These are phyloP conservation scores for Euproctis similis DNA, from an alignment of 2,888 invertebrate species.

Conservation along the genomic window DNA sequence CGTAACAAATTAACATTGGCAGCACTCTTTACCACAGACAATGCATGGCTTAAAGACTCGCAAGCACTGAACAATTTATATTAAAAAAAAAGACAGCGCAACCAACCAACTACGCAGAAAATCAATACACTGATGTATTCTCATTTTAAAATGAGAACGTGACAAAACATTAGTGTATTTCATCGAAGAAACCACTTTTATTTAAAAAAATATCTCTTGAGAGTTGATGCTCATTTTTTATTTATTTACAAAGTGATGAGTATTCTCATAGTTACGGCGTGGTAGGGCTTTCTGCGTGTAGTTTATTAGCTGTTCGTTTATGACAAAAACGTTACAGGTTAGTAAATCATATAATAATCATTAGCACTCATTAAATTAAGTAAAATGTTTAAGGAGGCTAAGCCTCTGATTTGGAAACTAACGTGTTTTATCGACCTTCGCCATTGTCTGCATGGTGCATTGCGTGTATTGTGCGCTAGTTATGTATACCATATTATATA, in stretches of 20 bases:
- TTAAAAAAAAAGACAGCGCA: constrained; percentile 16
- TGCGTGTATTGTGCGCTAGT: constrained; percentile 58
- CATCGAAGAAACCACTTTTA: constrained; percentile 66
- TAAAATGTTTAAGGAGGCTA: constrained; percentile 6
- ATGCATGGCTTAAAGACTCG: too few relatives aligned
- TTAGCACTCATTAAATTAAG: constrained; percentile 9
- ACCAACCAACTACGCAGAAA: constrained; percentile 45
- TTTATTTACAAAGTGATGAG: constrained; percentile 75
- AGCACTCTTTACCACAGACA: too few relatives aligned
- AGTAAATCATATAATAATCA: constrained; percentile 49
- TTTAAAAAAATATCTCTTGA: constrained; percentile 65
- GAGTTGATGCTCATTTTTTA: constrained; percentile 75
- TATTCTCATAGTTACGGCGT: constrained; percentile 74
- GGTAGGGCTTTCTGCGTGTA: constrained; percentile 69
- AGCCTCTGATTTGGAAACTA: constrained; percentile 22
- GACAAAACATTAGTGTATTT: constrained; percentile 69
- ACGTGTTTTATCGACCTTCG: constrained; percentile 65
- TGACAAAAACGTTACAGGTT: constrained; percentile 62
- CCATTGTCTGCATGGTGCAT: constrained; percentile 76
- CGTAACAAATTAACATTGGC: too few relatives aligned
- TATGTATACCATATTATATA: constrained; percentile 21
- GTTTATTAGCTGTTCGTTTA: constrained; percentile 61
- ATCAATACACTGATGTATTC: constrained; percentile 71
- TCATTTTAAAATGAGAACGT: constrained; percentile 75
- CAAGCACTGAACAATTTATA: too few relatives aligned